These are phyloP conservation scores for Corbicula japonica DNA, from an alignment of 2,888 invertebrate genomes.

Conservation along the genomic window DNA sequence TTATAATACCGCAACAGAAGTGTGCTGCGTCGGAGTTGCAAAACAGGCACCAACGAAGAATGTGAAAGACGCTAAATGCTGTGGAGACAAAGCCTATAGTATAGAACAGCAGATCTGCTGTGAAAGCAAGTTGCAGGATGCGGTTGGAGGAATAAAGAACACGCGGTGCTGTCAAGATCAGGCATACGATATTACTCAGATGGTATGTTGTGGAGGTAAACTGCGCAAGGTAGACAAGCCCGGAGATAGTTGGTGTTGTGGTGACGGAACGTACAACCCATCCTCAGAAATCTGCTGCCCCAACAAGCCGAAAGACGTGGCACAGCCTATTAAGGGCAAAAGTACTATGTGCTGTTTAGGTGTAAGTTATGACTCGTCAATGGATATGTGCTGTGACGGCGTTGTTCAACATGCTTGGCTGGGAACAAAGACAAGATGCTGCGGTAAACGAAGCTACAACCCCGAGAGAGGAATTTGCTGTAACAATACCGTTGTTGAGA, in stretches of 20 bases:
- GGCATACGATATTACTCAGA: conserved; percentile 41
- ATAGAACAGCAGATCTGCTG: conserved; percentile 47
- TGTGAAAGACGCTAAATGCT: conserved; percentile 47
- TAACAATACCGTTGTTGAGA: conserved; percentile 53
- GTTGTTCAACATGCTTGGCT: conserved; percentile 58
- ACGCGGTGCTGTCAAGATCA: conserved; percentile 46
- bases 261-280: conserved; percentile 52
- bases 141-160: conserved; percentile 42
- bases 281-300: conserved; percentile 53
- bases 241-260: conserved; percentile 51
- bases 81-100: conserved; percentile 40
- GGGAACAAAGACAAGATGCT: conserved; percentile 46
- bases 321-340: conserved; percentile 50
- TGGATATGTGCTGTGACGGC: conserved; percentile 60
- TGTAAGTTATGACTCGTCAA: conserved; percentile 44
- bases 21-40: conserved; percentile 54
- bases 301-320: conserved; percentile 28
- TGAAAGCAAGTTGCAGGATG: conserved; percentile 29
- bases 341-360: conserved; percentile 54
- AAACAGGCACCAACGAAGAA: conserved; percentile 28
- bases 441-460: conserved; percentile 56
- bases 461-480: conserved; percentile 59
- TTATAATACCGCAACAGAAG: conserved; percentile 43
- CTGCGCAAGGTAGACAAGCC: conserved; percentile 46
- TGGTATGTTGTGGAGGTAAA: conserved; percentile 50